Conservation (phyloP, 2,113 vertebrate species). For the Mus pahari region DNA sequence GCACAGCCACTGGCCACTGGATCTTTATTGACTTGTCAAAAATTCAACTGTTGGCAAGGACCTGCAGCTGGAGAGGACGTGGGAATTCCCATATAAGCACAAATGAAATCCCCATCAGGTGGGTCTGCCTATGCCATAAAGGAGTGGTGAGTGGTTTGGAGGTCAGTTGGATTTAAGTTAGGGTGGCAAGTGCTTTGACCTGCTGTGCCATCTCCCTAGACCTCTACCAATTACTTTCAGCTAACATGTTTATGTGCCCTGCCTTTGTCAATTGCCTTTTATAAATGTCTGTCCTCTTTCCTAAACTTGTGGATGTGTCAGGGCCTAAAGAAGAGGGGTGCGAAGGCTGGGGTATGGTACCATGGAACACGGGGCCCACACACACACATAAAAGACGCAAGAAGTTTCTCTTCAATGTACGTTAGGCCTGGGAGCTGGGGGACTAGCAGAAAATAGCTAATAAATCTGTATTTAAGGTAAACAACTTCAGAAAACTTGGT, state of each 20-base stretch:
- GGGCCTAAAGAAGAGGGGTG: not conserved
- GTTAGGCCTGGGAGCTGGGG: not conserved
- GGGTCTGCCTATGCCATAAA: too few relatives aligned
- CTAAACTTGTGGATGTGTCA: not conserved
- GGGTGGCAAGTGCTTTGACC: not conserved
- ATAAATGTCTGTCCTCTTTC: not conserved
- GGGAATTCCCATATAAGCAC: too few relatives aligned
- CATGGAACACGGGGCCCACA: too few relatives aligned
- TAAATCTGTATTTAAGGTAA: not conserved
- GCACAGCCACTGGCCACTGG: too few relatives aligned
- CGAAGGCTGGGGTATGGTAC: not conserved
- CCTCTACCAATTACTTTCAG: not conserved
- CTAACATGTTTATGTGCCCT: not conserved
- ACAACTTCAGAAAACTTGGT: not conserved
- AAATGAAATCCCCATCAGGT: too few relatives aligned
- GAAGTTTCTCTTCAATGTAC: not conserved
- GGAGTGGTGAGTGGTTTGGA: fast-evolving
- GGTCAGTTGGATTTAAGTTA: too few relatives aligned
- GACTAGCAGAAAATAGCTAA: not conserved
- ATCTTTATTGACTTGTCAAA: too few relatives aligned
- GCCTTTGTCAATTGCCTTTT: not conserved
- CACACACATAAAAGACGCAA: not conserved
- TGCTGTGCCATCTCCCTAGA: too few relatives aligned
- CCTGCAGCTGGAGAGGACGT: too few relatives aligned
- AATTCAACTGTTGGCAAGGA: too few relatives aligned